Conservation (phyloP, 2,797 vertebrate genomes). For the Sciaenops ocellatus region DNA sequence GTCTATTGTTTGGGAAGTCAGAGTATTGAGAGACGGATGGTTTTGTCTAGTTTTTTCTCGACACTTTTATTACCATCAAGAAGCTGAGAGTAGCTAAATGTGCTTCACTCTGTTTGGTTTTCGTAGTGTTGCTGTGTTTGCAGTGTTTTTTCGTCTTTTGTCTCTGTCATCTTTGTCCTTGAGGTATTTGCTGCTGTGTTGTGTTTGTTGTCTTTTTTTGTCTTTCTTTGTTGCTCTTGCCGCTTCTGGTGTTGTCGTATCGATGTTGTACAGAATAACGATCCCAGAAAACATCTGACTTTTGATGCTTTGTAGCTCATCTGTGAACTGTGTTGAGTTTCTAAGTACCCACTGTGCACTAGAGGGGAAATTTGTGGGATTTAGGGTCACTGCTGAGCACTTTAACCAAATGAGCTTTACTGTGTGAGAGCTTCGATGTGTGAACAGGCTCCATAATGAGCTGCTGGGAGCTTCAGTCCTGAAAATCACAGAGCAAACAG, state of each 20-base stretch:
- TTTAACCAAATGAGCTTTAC: conserved; percentile 57
- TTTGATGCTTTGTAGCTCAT: neutral
- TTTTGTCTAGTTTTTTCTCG: too few species aligned
- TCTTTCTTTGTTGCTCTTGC: neutral
- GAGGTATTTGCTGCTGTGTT: neutral
- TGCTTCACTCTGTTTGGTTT: too few species aligned
- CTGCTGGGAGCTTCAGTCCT: conserved; percentile 39
- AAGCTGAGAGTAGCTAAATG: too few species aligned
- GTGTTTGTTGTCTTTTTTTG: neutral
- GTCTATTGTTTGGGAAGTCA: too few species aligned
- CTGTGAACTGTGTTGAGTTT: conserved; percentile 25
- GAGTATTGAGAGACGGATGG: too few species aligned
- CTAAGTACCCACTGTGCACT: conserved; percentile 25
- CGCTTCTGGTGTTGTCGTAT: neutral
- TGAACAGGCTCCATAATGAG: conserved; percentile 52
- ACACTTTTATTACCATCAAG: too few species aligned
- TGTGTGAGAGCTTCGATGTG: conserved; percentile 43
- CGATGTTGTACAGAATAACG: neutral
- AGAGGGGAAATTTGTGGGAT: conserved; percentile 43
- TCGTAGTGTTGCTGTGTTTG: too few species aligned
- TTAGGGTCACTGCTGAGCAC: conserved; percentile 53
- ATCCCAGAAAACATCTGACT: neutral
- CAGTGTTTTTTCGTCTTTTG: neutral
- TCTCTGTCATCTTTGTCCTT: neutral
- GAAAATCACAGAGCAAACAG: conserved; percentile 61